phyloP scores from a whole-genome alignment of 1,140 invertebrate species.

The Cydia amplana region DNA sequence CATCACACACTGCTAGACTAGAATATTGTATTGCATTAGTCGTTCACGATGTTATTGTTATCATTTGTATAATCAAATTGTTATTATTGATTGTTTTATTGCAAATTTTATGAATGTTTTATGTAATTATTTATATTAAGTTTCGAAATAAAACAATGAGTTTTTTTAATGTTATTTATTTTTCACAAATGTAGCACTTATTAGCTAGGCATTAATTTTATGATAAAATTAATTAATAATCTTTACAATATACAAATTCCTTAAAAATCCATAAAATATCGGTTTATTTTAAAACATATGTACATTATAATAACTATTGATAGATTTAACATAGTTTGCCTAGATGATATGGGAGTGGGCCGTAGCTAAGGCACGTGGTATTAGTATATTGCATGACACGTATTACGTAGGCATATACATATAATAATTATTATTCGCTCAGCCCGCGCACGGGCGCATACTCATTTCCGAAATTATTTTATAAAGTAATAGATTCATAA shows the following conservation, averaged over 20 bases:
- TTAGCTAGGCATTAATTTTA: slow-evolving; percentile 78
- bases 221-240: slow-evolving; percentile 82
- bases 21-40: slow-evolving; percentile 18
- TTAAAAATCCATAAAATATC: slow-evolving; percentile 80
- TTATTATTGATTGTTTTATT: slow-evolving; percentile 33
- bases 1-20: not conserved
- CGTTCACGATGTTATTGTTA: slow-evolving; percentile 30
- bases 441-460: slow-evolving; percentile 16
- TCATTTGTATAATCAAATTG: slow-evolving; percentile 27
- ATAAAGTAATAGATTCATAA: slow-evolving; percentile 45
- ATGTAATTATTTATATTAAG: slow-evolving; percentile 34
- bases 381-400: slow-evolving; percentile 63
- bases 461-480: slow-evolving; percentile 39
- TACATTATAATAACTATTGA: slow-evolving; percentile 75
- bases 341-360: slow-evolving; percentile 73
- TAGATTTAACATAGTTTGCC: slow-evolving; percentile 72
- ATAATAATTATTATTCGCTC: not conserved
- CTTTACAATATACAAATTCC: slow-evolving; percentile 80
- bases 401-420: slow-evolving; percentile 27
- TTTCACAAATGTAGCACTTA: slow-evolving; percentile 78
- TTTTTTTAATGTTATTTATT: slow-evolving; percentile 80
- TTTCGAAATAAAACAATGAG: slow-evolving; percentile 68
- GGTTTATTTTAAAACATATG: slow-evolving; percentile 79
- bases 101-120: slow-evolving; percentile 37
- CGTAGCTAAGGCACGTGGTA: slow-evolving; percentile 75